Conservation (phyloP, 2,888 invertebrate genomes). For the Rhingia campestris region DNA sequence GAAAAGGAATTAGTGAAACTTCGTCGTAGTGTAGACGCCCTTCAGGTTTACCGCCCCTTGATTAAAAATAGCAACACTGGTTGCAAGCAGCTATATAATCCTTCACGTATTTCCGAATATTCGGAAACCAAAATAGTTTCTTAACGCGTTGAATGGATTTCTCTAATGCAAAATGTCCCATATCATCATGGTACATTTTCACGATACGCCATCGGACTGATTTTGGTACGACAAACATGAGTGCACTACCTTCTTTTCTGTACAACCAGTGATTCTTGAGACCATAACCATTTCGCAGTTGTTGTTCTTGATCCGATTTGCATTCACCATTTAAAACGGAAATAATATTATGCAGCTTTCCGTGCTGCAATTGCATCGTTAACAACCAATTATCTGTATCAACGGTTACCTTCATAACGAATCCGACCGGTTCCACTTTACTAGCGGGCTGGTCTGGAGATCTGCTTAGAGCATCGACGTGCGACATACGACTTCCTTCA, state of each 20-base stretch:
- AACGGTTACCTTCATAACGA: conserved; percentile 22
- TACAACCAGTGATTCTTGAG: conserved; percentile 53
- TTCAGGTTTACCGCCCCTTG: conserved; percentile 9
- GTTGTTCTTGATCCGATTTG: conserved; percentile 44
- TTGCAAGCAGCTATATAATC: conserved; percentile 50
- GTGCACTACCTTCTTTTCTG: conserved; percentile 12
- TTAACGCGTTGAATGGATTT: conserved; percentile 65
- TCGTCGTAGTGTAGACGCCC: conserved; percentile 5
- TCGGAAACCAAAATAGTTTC: conserved; percentile 70
- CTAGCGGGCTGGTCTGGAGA: conserved; percentile 27
- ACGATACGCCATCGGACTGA: conserved; percentile 63
- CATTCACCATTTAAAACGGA: conserved; percentile 38
- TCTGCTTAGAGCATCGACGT: conserved; percentile 41
- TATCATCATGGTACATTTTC: conserved; percentile 64
- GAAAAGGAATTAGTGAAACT: conserved; percentile 68
- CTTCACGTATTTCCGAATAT: conserved; percentile 29
- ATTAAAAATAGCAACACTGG: conserved; percentile 27
- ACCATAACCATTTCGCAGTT: conserved; percentile 51
- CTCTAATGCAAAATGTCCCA: conserved; percentile 63
- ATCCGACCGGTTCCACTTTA: conserved; percentile 14
- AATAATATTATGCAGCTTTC: conserved; percentile 34
- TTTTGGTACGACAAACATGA: conserved; percentile 64
- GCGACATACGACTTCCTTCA: conserved; percentile 26
- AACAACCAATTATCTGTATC: conserved; percentile 68
- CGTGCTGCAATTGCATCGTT: conserved; percentile 70